Evolutionary conservation across 2,113 vertebrate species (phyloP).

Genomic region (Clarias macrocephalus): DNA sequence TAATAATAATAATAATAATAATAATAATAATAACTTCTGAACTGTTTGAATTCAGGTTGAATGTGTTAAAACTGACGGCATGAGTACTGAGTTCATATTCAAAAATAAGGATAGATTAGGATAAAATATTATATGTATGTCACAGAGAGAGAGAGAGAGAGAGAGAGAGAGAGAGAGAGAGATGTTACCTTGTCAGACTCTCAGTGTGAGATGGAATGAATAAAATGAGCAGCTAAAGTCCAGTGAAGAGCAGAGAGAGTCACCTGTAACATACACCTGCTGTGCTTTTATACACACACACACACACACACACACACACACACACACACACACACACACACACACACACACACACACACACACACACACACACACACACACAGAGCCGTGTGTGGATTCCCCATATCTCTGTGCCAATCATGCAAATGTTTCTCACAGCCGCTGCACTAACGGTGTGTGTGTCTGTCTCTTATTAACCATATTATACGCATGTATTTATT

Average conservation of each 20-base stretch:
- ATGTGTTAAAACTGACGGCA: neutral
- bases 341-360: constrained; percentile 16
- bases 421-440: constrained; percentile 29
- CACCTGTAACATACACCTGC: constrained; percentile 47
- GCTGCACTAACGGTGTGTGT: constrained; percentile 12
- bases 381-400: constrained; percentile 33
- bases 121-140: neutral
- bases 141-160: neutral
- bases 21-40: neutral
- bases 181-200: constrained; percentile 11
- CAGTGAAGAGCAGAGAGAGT: constrained; percentile 7
- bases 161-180: too few species aligned
- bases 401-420: constrained; percentile 37
- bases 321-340: constrained; percentile 31
- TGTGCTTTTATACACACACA: constrained; percentile 35
- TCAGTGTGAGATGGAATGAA: constrained; percentile 6
- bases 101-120: neutral
- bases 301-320: constrained; percentile 30
- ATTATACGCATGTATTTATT: neutral
- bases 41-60: neutral
- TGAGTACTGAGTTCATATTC: neutral
- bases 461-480: neutral
- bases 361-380: constrained; percentile 30
- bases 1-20: too few species aligned
- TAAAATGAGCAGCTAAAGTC: constrained; percentile 27